Evolutionary conservation across 2,797 vertebrate species (phyloP), one percentile per base, ranked within the genome.

Genomic region (Cyclura pinguis): DNA sequence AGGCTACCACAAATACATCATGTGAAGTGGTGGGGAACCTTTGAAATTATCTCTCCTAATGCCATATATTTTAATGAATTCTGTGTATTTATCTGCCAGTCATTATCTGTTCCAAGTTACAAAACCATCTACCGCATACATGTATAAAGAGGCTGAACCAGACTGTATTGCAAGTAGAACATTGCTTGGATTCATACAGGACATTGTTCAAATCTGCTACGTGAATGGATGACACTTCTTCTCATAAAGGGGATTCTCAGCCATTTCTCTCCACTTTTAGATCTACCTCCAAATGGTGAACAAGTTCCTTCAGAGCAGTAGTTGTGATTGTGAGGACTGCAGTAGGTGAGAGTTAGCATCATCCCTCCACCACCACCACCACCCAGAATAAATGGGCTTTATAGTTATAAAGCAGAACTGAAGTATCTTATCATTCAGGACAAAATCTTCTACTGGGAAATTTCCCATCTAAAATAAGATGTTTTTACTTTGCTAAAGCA

Each of bases 401-500:
- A 77, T 24, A 18, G 74, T 2, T 77, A 12, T 24, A 47, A 13
- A 81, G 20, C 6, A 57, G 55, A 81, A 35, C n/a, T 35, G 80
- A 57, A n/a, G 32, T 6, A 9, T 81, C 16, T 9, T 12, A 7
- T 72, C 50, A 67, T 27, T 55, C 22, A 80, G 47, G 22, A 80
- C 13, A 20, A 87, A 87, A 27, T 77, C 6, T 62, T 77, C 22
- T 29, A 59, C 13, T 82, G 32, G 22, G 32, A 74, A 78, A 55
- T 64, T 52, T 38, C 47, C 38, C 67, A 62, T 86, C 55, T 29
- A 78, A 38, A 93, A 86, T 62, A 1, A 22, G 83, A 29, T 67
- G 64, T 85, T 91, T 47, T 89, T 4, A 32, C 3, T n/a, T 88
- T 22, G 16, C 14, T 87, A 80, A 80, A 85, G 74, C 69, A 62